Evolutionary conservation across 2,113 vertebrate genomes (phyloP).

Genomic region (Malurus cyaneus): DNA sequence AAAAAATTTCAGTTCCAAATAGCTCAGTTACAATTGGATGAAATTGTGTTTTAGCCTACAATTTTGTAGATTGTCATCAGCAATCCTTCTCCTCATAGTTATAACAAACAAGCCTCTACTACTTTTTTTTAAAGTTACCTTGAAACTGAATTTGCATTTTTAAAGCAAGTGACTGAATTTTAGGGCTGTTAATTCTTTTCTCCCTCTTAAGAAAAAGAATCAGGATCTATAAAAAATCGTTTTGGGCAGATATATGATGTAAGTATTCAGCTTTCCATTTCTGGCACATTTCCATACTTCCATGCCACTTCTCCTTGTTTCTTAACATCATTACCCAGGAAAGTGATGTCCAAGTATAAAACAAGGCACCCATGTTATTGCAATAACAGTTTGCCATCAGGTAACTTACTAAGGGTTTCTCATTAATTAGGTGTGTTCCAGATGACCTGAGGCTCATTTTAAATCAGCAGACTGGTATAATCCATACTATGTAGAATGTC

Average conservation of each 20-base stretch:
- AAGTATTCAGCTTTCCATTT: neutral
- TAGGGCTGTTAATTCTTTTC: neutral
- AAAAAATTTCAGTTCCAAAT: neutral
- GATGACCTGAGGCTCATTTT: neutral
- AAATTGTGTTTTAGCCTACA: neutral
- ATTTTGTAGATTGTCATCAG: neutral
- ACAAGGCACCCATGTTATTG: neutral
- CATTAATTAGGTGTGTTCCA: neutral
- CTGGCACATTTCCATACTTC: neutral
- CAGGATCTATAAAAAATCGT: neutral
- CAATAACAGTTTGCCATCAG: neutral
- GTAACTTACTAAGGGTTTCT: neutral
- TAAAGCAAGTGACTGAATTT: neutral
- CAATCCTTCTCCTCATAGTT: neutral
- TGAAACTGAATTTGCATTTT: neutral
- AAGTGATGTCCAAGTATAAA: neutral
- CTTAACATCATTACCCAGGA: neutral
- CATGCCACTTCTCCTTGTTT: neutral
- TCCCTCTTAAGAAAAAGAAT: neutral
- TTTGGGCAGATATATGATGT: neutral
- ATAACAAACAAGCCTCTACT: neutral
- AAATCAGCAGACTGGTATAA: neutral
- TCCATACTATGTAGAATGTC: neutral
- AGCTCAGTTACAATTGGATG: neutral
- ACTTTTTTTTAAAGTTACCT: neutral